Conservation (phyloP, 2,797 vertebrate genomes). For the Catamblyrhynchus diadema region DNA sequence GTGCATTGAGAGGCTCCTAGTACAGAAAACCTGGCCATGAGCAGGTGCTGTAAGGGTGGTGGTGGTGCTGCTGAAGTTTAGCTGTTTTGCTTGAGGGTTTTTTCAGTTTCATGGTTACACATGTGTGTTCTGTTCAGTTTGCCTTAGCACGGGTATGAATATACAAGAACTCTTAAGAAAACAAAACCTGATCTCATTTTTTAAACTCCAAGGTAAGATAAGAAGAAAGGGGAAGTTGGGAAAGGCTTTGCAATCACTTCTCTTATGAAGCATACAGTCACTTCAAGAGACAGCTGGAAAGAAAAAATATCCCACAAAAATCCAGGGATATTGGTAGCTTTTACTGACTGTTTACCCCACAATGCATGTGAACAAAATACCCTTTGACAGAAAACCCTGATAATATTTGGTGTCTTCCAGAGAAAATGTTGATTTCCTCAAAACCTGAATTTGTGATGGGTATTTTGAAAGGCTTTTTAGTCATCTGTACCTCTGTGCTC, state of each 20-base stretch:
- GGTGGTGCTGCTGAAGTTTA: neutral
- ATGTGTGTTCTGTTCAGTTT: neutral
- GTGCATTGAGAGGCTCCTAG: neutral
- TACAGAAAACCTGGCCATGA: neutral
- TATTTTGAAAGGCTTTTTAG: neutral
- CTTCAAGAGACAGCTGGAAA: neutral
- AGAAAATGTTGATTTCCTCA: neutral
- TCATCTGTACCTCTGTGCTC: neutral
- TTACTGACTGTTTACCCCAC: neutral
- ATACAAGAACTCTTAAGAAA: neutral
- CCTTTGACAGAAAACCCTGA: neutral
- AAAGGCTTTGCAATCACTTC: neutral
- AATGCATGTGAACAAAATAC: neutral
- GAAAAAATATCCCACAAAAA: neutral
- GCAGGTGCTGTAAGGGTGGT: neutral
- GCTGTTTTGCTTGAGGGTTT: neutral
- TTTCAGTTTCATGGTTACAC: neutral
- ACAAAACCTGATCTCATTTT: neutral
- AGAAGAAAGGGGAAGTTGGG: neutral
- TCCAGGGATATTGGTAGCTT: neutral
- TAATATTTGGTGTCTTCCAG: neutral
- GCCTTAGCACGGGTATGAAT: neutral
- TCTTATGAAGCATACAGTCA: neutral
- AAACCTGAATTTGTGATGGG: neutral
- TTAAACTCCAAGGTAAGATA: neutral